Conservation (phyloP, 2,797 vertebrate species). For the Vultur gryphus region DNA sequence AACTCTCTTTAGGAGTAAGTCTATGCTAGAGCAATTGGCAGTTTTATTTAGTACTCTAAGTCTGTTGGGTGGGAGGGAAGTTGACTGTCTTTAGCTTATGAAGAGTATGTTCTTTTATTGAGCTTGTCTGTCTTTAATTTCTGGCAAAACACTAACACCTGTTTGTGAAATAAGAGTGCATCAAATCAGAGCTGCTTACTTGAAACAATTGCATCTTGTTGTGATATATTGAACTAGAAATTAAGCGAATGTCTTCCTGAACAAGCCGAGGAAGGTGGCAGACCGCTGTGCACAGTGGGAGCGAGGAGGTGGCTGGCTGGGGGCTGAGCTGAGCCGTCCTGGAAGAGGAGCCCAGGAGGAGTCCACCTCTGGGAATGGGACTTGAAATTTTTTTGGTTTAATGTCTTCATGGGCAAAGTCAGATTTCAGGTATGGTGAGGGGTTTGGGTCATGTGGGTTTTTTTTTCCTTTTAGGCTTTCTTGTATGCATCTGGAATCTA, state of each 20-base stretch:
- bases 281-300: rapidly evolving
- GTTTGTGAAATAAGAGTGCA: neutral
- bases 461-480: neutral
- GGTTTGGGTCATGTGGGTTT: neutral
- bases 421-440: neutral
- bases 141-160: neutral
- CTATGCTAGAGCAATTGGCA: neutral
- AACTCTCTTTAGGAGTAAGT: neutral
- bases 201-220: neutral
- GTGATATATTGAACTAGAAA: neutral
- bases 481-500: neutral
- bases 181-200: rapidly evolving
- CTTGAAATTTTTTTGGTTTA: neutral
- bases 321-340: neutral
- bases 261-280: neutral
- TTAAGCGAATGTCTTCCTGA: neutral
- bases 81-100: neutral
- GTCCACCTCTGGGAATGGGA: neutral
- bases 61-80: neutral
- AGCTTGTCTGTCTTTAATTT: neutral
- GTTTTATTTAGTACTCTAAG: neutral
- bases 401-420: neutral
- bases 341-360: neutral
- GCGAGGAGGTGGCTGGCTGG: rapidly evolving
- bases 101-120: neutral